These are phyloP conservation scores for Venustaconcha ellipsiformis DNA, from an alignment of 1,140 invertebrate species.

Conservation along the genomic window DNA sequence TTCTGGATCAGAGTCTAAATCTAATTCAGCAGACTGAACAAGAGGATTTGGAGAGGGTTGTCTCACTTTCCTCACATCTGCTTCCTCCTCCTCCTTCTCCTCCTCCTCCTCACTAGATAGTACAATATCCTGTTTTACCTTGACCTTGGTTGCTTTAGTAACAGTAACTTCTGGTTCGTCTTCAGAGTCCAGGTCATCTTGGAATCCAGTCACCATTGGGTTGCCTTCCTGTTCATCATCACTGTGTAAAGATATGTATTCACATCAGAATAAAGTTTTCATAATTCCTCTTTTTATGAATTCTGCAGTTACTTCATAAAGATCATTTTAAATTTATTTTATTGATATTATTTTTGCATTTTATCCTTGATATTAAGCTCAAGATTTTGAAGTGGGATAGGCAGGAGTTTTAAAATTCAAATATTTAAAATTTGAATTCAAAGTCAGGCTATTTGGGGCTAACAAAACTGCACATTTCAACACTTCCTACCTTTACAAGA, in stretches of 20 bases:
- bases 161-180: conserved; percentile 71
- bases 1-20: conserved; percentile 3
- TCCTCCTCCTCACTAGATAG: conserved; percentile 59
- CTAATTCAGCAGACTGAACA: conserved; percentile 1
- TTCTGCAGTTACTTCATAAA: not conserved
- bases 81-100: conserved; percentile 6
- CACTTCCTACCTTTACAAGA: too few relatives aligned
- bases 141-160: not conserved
- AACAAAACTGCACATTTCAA: too few relatives aligned
- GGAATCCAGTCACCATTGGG: conserved; percentile 87
- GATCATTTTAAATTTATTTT: not conserved
- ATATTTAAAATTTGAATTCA: too few relatives aligned
- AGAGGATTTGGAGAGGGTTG: not conserved
- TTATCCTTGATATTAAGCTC: too few relatives aligned
- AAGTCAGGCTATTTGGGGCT: too few relatives aligned
- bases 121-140: conserved; percentile 37
- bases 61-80: not conserved
- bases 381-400: too few relatives aligned
- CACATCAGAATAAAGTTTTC: too few relatives aligned
- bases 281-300: not conserved
- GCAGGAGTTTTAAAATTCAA: too few relatives aligned
- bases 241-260: conserved; percentile 17
- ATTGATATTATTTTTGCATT: too few relatives aligned
- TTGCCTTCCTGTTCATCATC: conserved; percentile 81
- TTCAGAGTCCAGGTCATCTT: conserved; percentile 75